Percentiles rank a stretch among this genome's conserved stretches.
Conservation (phyloP, 2,797 vertebrate genomes). For the Lateolabrax maculatus region DNA sequence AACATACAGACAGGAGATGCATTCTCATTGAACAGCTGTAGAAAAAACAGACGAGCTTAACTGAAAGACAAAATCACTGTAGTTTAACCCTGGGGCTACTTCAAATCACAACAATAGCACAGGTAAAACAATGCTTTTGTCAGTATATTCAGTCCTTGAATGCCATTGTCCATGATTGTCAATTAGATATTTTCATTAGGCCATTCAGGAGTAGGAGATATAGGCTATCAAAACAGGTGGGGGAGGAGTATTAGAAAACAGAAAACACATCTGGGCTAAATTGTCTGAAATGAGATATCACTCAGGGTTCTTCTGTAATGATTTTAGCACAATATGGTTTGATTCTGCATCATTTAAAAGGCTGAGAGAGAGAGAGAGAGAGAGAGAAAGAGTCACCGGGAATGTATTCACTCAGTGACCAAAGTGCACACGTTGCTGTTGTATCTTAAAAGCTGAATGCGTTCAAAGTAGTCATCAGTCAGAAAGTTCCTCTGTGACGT, state of each 20-base stretch:
- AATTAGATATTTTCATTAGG: slow-evolving; percentile 39
- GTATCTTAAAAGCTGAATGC: slow-evolving; percentile 83
- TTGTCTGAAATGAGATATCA: slow-evolving; percentile 39
- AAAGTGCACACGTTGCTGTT: slow-evolving; percentile 77
- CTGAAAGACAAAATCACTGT: slow-evolving; percentile 56
- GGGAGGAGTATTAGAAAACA: slow-evolving; percentile 48
- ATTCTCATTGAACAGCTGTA: slow-evolving; percentile 64
- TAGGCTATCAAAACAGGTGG: slow-evolving; percentile 39
- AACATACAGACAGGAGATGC: slow-evolving; percentile 69
- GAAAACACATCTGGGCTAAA: slow-evolving; percentile 45
- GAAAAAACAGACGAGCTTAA: slow-evolving; percentile 59
- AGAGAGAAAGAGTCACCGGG: background rate
- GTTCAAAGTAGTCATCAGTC: slow-evolving; percentile 84
- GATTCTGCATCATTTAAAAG: slow-evolving; percentile 55
- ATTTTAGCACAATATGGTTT: slow-evolving; percentile 55
- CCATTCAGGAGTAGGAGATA: slow-evolving; percentile 36
- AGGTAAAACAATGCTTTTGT: slow-evolving; percentile 44
- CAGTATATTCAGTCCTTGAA: slow-evolving; percentile 23
- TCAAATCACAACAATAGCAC: slow-evolving; percentile 65
- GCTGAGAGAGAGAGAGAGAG: slow-evolving; percentile 12
- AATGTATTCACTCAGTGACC: slow-evolving; percentile 44
- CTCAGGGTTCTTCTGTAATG: slow-evolving; percentile 32
- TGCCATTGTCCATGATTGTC: slow-evolving; percentile 69
- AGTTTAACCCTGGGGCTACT: slow-evolving; percentile 57
- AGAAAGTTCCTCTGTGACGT: slow-evolving; percentile 80